Conservation (phyloP, 2,113 vertebrate genomes). For the Poecile atricapillus region DNA sequence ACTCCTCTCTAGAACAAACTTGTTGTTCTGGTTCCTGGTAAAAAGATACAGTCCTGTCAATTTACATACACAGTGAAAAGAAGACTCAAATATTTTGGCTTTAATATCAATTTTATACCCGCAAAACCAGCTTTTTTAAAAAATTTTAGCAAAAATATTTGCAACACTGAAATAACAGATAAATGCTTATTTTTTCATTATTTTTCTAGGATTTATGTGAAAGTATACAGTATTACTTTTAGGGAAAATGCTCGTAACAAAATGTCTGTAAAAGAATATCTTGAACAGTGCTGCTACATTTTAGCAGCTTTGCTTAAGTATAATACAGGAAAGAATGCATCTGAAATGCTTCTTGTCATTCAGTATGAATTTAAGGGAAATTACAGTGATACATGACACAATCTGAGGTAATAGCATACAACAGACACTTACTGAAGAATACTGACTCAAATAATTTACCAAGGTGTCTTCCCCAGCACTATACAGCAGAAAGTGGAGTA, state of each 20-base stretch:
- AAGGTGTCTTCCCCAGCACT: background rate
- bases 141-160: background rate
- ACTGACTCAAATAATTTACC: background rate
- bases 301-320: background rate
- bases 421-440: background rate
- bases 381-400: background rate
- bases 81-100: background rate
- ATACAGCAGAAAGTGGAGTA: background rate
- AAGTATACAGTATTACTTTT: background rate
- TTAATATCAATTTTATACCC: background rate
- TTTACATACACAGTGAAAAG: background rate
- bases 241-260: background rate
- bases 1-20: background rate
- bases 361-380: background rate
- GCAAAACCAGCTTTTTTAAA: background rate
- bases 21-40: background rate
- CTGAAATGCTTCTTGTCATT: background rate
- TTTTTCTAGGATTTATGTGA: background rate
- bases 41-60: background rate
- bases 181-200: background rate
- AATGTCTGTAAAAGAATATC: background rate
- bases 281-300: background rate
- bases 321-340: background rate
- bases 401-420: background rate
- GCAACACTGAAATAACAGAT: background rate